Base-by-base conservation (phyloP, 2,888 invertebrate genomes). In the Drosophila demipolita region DNA sequence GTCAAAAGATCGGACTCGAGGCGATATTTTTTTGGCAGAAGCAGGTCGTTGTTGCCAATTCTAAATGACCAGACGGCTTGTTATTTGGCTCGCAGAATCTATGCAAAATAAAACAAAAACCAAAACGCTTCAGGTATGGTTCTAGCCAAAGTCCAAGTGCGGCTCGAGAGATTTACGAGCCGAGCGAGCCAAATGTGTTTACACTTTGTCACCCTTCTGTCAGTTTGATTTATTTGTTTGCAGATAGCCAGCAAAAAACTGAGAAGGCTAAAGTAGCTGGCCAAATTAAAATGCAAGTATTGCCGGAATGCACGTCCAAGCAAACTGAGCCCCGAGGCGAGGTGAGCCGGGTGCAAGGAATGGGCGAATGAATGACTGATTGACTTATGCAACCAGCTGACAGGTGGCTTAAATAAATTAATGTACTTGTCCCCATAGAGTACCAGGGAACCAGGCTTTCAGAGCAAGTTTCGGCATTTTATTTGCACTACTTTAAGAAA, bases 161-260 rank as follows among this genome's bases (percentile, higher is more conserved):
- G 82, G 77, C 80, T 76, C 69, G 32, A 65, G 78, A 89, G 90
- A 89, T 89, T 89, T 89, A 89, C 90, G 87, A 88, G 86, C 80
- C 80, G 88, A 80, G 83, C 90, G 82, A 82, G 89, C 91, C 88
- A 89, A 91, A 91, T 89, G 91, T 91, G 91, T 91, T 91, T 91
- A 91, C 91, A 91, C 91, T 91, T 91, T 91, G 91, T 91, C 91
- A 91, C 91, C 91, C 91, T 91, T 90, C 90, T 91, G 91, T 90
- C 89, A 90, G 90, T 81, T 90, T 91, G 90, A 91, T 90, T 91
- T 91, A 91, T 87, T 84, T 87, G 80, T 87, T 90, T 89, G 89
- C 89, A 87, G 87, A 87, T 87, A 90, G 76, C 82, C 71, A 72
- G 67, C 60, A 73, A 78, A 72, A 76, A 85, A 71, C 68, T 73